phyloP scores from a whole-genome alignment of 1,140 invertebrate species.

The Potamilus streckersoni region DNA sequence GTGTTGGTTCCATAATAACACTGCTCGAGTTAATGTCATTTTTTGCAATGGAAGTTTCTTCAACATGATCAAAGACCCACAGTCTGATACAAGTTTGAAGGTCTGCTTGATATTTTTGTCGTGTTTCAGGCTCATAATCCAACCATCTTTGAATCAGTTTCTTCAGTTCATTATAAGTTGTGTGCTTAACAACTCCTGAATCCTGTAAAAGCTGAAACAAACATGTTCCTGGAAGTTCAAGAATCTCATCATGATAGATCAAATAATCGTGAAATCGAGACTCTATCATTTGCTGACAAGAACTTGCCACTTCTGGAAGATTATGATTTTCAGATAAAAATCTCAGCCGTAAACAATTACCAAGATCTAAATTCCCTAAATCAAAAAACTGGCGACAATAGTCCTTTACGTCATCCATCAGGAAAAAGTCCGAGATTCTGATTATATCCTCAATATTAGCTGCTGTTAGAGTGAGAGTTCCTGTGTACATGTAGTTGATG shows the following conservation, averaged over 20 bases:
- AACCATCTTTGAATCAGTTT: constrained; percentile 55
- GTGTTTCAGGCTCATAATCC: constrained; percentile 45
- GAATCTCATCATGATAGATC: constrained; percentile 60
- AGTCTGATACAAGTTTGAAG: constrained; percentile 50
- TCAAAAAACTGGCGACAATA: constrained; percentile 63
- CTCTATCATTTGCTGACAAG: constrained; percentile 58
- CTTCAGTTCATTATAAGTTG: constrained; percentile 56
- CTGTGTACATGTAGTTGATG: constrained; percentile 93
- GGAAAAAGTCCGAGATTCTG: constrained; percentile 63
- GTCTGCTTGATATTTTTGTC: constrained; percentile 41
- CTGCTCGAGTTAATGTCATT: constrained; percentile 20
- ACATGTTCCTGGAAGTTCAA: constrained; percentile 62
- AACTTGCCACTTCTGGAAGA: constrained; percentile 52
- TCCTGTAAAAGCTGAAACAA: constrained; percentile 55
- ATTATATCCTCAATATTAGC: constrained; percentile 85
- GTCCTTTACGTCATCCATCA: constrained; percentile 74
- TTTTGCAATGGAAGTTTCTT: constrained; percentile 10
- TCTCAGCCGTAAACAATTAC: constrained; percentile 57
- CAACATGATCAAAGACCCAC: constrained; percentile 52
- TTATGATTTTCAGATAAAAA: constrained; percentile 62
- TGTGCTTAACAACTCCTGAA: constrained; percentile 55
- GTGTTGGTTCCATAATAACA: constrained; percentile 25
- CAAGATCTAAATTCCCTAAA: constrained; percentile 60
- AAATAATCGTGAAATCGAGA: constrained; percentile 64
- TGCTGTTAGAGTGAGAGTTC: constrained; percentile 74